Conservation (phyloP, 2,113 vertebrate genomes). For the Plecotus auritus region DNA sequence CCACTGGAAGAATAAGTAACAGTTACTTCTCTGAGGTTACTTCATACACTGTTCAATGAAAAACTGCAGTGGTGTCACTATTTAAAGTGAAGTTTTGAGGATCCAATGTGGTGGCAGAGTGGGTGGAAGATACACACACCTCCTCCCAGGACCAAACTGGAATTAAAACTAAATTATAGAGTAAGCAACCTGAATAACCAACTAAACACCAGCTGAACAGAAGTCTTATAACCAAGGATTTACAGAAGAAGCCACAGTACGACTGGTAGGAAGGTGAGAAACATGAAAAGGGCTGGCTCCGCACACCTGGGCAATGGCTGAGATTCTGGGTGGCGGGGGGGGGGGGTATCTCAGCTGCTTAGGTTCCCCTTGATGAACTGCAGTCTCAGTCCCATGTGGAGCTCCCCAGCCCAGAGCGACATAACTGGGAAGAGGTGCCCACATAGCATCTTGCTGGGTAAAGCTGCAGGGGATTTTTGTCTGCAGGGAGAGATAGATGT, state of each 20-base stretch:
- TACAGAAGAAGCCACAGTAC: not conserved
- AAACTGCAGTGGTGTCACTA: slow-evolving; percentile 50
- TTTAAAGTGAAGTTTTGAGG: slow-evolving; percentile 48
- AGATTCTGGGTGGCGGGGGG: not conserved
- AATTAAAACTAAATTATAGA: not conserved
- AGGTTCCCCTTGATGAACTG: not conserved
- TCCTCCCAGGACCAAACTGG: not conserved
- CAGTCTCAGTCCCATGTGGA: not conserved
- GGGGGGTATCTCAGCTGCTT: not conserved
- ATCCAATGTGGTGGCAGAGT: not conserved
- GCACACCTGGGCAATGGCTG: not conserved
- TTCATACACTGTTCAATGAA: slow-evolving; percentile 22
- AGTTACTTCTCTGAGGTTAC: slow-evolving; percentile 49
- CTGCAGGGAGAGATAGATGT: not conserved
- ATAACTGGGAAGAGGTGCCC: not conserved
- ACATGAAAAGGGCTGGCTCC: not conserved
- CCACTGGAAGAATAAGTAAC: slow-evolving; percentile 47
- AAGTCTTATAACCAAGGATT: not conserved
- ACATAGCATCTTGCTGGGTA: not conserved
- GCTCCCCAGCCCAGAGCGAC: not conserved
- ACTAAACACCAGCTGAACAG: not conserved
- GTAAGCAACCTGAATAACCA: not conserved
- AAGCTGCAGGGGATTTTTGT: not conserved
- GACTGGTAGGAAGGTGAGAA: not conserved
- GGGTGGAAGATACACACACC: not conserved